These are phyloP conservation scores for Struthio camelus DNA, from an alignment of 2,113 vertebrate species.

Conservation along the genomic window DNA sequence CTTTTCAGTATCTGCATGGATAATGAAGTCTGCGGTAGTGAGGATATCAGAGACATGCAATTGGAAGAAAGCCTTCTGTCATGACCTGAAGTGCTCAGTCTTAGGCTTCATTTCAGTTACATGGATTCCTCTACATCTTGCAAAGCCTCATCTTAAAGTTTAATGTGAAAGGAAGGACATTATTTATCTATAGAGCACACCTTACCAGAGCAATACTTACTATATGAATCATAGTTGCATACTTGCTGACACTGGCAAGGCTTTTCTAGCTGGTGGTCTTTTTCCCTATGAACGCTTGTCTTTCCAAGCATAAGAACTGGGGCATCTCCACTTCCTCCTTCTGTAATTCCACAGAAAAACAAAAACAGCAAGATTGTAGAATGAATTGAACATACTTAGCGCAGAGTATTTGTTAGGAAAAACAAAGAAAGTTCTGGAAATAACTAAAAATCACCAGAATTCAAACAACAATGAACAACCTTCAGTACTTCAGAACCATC, in stretches of 20 bases:
- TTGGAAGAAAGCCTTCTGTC: background rate
- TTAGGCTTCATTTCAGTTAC: constrained; percentile 20
- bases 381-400: background rate
- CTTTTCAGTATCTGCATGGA: constrained; percentile 28
- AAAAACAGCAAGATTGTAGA: background rate
- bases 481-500: background rate
- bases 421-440: background rate
- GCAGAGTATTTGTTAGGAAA: background rate
- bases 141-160: background rate
- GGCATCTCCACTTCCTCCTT: background rate
- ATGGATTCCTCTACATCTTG: background rate
- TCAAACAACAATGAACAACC: background rate
- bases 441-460: background rate
- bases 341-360: background rate
- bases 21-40: constrained; percentile 8
- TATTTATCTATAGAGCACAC: background rate
- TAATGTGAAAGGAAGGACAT: background rate
- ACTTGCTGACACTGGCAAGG: background rate
- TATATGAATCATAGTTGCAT: background rate
- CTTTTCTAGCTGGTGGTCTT: background rate
- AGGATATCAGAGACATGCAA: constrained; percentile 1
- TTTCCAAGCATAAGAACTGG: background rate
- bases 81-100: constrained; percentile 29
- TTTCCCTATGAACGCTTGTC: background rate
- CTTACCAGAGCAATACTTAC: background rate